phyloP scores from a whole-genome alignment of 92 coral and sea anemone genomes.

The Porites cylindrica region DNA sequence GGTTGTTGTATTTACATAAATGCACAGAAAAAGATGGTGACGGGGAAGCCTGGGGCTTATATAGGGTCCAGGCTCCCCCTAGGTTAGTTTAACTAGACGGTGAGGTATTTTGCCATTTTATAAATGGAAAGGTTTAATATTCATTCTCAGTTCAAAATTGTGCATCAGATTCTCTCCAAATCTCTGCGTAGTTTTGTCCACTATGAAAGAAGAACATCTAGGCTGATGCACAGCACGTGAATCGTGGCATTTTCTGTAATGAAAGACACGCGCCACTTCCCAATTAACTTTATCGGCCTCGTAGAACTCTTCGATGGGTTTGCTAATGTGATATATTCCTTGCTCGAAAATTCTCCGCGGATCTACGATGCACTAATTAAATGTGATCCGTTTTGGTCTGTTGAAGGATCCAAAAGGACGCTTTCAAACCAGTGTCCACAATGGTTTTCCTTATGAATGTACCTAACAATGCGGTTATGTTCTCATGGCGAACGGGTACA shows the following conservation, averaged over 20 bases:
- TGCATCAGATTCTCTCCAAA: constrained; percentile 10
- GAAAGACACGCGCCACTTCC: constrained; percentile 49
- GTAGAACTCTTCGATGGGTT: constrained; percentile 27
- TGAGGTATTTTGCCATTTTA: background rate
- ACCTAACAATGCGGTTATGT: background rate
- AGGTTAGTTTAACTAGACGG: too few relatives aligned
- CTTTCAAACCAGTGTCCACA: constrained; percentile 67
- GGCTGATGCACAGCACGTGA: background rate
- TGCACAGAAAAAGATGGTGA: too few relatives aligned
- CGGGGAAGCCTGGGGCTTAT: too few relatives aligned
- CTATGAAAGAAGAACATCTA: constrained; percentile 4
- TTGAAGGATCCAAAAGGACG: constrained; percentile 38
- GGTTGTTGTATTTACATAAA: too few relatives aligned
- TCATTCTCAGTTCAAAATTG: background rate
- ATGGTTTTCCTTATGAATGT: constrained; percentile 26
- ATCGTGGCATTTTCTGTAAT: constrained; percentile 55
- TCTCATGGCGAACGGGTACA: constrained; percentile 46
- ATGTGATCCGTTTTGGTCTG: background rate
- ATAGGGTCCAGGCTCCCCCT: too few relatives aligned
- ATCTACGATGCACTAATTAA: too few relatives aligned
- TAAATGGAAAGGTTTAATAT: background rate
- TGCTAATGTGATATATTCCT: too few relatives aligned
- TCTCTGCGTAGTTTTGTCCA: constrained; percentile 27
- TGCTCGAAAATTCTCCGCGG: too few relatives aligned
- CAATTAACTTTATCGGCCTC: constrained; percentile 3